A percentile compares a stretch with the other conserved stretches of the same genome.
These are phyloP conservation scores for Peromyscus aztecus DNA, from an alignment of 2,797 vertebrate species.

Conservation along the genomic window DNA sequence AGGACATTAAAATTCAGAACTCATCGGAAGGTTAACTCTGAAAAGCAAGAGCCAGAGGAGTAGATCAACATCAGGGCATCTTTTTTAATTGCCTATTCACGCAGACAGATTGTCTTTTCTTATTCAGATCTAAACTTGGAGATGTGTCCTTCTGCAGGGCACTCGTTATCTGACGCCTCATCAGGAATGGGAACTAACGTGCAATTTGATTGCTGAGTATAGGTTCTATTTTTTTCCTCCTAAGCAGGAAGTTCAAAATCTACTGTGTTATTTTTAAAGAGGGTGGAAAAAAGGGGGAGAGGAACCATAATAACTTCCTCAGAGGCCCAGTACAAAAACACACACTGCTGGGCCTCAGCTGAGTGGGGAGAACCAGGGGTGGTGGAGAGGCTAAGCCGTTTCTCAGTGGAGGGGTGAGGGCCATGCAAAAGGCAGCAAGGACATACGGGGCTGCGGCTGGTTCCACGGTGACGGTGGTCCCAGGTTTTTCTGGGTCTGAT, in stretches of 20 bases:
- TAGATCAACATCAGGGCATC: slow-evolving; percentile 34
- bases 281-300: slow-evolving; percentile 10
- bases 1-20: slow-evolving; percentile 42
- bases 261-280: slow-evolving; percentile 80
- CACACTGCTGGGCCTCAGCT: neutral
- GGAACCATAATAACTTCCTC: slow-evolving; percentile 21
- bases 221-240: slow-evolving; percentile 70
- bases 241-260: slow-evolving; percentile 82
- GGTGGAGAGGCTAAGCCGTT: neutral
- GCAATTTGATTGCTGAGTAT: slow-evolving; percentile 67
- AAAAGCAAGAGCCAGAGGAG: slow-evolving; percentile 36
- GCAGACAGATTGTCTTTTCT: slow-evolving; percentile 70
- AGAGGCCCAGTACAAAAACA: neutral
- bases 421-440: neutral
- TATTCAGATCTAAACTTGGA: slow-evolving; percentile 78
- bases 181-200: slow-evolving; percentile 56
- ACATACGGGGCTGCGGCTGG: neutral
- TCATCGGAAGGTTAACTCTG: slow-evolving; percentile 45
- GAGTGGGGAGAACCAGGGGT: neutral
- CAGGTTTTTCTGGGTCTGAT: neutral
- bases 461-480: neutral
- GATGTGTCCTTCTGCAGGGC: slow-evolving; percentile 60
- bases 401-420: neutral
- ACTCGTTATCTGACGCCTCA: slow-evolving; percentile 68
- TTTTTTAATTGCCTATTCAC: slow-evolving; percentile 80